A percentile compares a stretch with the other conserved stretches of the same genome.
Evolutionary conservation across 2,888 invertebrate species (phyloP).

Genomic region (Camponotus fellah): DNA sequence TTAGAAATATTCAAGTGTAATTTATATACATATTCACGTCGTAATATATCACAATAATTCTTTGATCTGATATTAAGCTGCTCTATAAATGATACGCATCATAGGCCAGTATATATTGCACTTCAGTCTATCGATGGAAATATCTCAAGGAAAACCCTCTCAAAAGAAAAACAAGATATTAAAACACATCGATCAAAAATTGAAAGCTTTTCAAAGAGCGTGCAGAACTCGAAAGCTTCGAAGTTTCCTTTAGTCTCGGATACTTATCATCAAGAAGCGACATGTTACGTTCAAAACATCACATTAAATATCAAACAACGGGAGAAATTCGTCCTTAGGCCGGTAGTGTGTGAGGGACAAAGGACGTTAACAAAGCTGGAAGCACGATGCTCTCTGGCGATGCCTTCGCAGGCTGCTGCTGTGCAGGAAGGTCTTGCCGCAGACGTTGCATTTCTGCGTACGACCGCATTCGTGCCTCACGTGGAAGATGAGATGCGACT

Average conservation of each 20-base stretch:
- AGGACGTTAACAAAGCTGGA: slow-evolving; percentile 55
- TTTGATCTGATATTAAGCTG: slow-evolving; percentile 33
- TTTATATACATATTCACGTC: slow-evolving; percentile 41
- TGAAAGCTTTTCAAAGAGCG: neutral
- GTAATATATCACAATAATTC: slow-evolving; percentile 46
- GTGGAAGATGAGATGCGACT: slow-evolving; percentile 77
- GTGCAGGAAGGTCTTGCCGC: slow-evolving; percentile 75
- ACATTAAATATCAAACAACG: neutral
- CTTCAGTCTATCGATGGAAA: neutral
- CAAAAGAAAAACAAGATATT: neutral
- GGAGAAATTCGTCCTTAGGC: neutral
- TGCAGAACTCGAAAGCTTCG: neutral
- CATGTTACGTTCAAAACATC: neutral
- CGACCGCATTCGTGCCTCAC: slow-evolving; percentile 78
- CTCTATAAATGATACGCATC: slow-evolving; percentile 1
- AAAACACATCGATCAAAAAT: neutral
- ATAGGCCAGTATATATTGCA: slow-evolving; percentile 1
- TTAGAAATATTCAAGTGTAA: slow-evolving; percentile 42
- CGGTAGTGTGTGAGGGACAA: neutral
- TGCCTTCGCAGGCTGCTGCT: slow-evolving; percentile 76
- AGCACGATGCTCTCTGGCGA: slow-evolving; percentile 66
- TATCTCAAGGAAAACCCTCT: slow-evolving; percentile 10
- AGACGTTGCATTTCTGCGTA: slow-evolving; percentile 74
- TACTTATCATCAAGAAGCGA: neutral
- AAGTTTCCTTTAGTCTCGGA: neutral